These are phyloP conservation scores for Acleris cristana DNA, from an alignment of 2,888 invertebrate genomes.

Conservation along the genomic window DNA sequence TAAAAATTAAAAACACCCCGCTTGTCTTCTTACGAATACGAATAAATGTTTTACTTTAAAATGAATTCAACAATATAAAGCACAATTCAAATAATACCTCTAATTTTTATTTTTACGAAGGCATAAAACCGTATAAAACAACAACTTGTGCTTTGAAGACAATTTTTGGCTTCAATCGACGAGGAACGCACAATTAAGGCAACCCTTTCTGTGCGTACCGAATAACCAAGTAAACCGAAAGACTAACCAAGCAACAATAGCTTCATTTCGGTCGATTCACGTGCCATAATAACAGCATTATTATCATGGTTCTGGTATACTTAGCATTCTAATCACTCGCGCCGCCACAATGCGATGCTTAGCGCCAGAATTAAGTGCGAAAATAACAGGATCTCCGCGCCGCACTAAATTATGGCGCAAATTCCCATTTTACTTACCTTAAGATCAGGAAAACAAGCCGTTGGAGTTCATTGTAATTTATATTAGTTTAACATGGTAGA, in stretches of 20 bases:
- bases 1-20: too few species aligned
- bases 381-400: conserved; percentile 66
- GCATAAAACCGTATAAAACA: conserved; percentile 4
- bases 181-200: conserved; percentile 70
- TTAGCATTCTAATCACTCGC: conserved; percentile 79
- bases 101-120: too few species aligned
- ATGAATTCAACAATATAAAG: too few species aligned
- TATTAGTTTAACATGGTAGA: neutral
- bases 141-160: conserved; percentile 33
- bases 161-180: conserved; percentile 61
- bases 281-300: neutral
- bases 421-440: conserved; percentile 39
- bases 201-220: conserved; percentile 67
- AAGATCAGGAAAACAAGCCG: neutral
- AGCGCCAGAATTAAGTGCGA: conserved; percentile 75
- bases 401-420: conserved; percentile 63
- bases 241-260: neutral
- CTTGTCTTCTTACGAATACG: too few species aligned
- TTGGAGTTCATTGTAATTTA: conserved; percentile 12
- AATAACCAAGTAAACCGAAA: neutral
- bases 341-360: conserved; percentile 72
- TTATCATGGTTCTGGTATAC: conserved; percentile 42
- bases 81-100: too few species aligned
- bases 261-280: neutral
- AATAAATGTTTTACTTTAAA: too few species aligned